phyloP scores from a whole-genome alignment of 2,113 vertebrate genomes.

The Narcine bancroftii region DNA sequence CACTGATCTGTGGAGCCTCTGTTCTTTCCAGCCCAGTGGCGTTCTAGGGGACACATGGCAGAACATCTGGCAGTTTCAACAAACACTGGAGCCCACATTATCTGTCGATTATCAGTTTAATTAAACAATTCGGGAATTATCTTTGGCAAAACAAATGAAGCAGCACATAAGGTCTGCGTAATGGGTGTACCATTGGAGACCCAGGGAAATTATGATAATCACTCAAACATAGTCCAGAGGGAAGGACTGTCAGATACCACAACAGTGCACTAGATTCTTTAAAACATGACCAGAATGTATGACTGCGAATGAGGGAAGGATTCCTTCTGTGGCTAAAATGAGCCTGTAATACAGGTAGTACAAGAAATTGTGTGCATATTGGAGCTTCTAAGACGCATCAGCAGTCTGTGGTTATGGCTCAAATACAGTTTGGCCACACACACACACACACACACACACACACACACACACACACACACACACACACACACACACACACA shows the following conservation, averaged over 20 bases:
- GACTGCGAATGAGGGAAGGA: neutral
- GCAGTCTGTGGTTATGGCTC: neutral
- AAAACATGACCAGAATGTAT: neutral
- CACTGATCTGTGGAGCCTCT: constrained; percentile 24
- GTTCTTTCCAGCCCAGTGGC: constrained; percentile 23
- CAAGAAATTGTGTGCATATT: neutral
- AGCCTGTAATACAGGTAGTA: neutral
- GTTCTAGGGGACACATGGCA: constrained; percentile 3
- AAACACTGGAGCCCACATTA: constrained; percentile 33
- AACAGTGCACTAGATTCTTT: neutral
- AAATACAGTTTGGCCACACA: neutral
- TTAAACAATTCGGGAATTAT: constrained; percentile 36
- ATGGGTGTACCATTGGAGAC: neutral
- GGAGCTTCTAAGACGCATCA: neutral
- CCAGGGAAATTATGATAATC: constrained; percentile 26
- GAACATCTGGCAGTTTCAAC: constrained; percentile 35
- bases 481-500: neutral
- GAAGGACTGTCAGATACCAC: neutral
- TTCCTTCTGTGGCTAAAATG: neutral
- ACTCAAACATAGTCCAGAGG: constrained; percentile 10
- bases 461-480: neutral
- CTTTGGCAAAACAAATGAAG: constrained; percentile 22
- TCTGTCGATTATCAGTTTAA: constrained; percentile 36
- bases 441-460: neutral
- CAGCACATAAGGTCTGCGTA: constrained; percentile 20